Base-by-base conservation (phyloP, 2,888 invertebrate genomes). In the Opisthograptis luteolata region DNA sequence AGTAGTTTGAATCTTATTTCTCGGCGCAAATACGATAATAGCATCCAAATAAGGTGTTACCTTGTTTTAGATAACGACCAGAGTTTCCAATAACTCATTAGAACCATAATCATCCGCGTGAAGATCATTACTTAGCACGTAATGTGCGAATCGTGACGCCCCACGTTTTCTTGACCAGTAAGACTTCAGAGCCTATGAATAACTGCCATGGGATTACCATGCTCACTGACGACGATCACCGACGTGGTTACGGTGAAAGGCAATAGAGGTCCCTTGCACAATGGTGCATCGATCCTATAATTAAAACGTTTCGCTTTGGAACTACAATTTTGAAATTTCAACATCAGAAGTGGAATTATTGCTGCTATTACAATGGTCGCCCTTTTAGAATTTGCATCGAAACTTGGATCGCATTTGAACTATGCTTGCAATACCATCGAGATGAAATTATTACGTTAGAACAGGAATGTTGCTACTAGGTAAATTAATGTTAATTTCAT, bases 181-280 rank as follows among this genome's bases (percentile, higher is more conserved):
- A 27, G 14, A 6, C 25, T 35, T 27, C 15, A 34, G 36, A 40
- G 45, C 54, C 47, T 58, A 65, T 60, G 49, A 56, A 58, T 70
- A 70, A 71, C 70, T 68, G 64, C 66, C 66, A 68, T 68, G 63
- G 66, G 64, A 60, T 64, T 60, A 66, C 68, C 70, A 72, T 68
- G 74, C 66, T 66, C 63, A 19, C 27, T 51, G 51, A n/a, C 69
- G 64, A 55, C 68, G 70, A 65, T 70, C 30, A 10, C 24, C 60
- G 62, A 25, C 51, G 51, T 31, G 30, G 61, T 28, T 58, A 55
- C 37, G 64, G 72, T 70, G 71, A 73, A 73, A 73, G 73, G 73
- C 57, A 56, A 61, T 55, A 60, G 61, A 67, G 59, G 63, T 53
- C 50, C 51, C 56, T 69, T 69, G 59, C 68, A 66, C 65, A 72